A percentile compares a stretch with the other conserved stretches of the same genome.
Conservation (phyloP, 2,113 vertebrate genomes). For the Mastomys coucha region DNA sequence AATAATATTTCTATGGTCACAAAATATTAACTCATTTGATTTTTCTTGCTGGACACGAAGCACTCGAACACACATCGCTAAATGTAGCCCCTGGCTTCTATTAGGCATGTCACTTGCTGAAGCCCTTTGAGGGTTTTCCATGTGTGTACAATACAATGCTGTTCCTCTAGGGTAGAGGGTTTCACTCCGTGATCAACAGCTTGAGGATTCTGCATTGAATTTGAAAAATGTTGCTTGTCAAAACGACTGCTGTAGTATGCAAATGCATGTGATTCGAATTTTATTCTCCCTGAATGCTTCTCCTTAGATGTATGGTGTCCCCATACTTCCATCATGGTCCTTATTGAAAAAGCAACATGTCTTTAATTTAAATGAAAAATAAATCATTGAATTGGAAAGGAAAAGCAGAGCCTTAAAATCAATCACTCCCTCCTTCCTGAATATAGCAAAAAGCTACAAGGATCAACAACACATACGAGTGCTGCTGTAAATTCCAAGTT, state of each 20-base stretch:
- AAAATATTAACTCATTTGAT: constrained; percentile 82
- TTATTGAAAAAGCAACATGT: constrained; percentile 25
- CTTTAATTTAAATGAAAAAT: constrained; percentile 73
- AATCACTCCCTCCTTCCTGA: background rate
- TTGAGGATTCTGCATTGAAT: constrained; percentile 52
- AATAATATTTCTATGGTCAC: constrained; percentile 78
- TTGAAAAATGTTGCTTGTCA: constrained; percentile 80
- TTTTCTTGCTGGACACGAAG: constrained; percentile 76
- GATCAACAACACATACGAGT: background rate
- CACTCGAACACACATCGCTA: constrained; percentile 75
- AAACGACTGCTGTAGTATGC: constrained; percentile 51
- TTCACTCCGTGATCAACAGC: constrained; percentile 75
- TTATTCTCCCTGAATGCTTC: constrained; percentile 63
- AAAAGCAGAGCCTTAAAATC: constrained; percentile 30
- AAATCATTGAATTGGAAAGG: constrained; percentile 38
- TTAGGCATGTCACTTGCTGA: constrained; percentile 76
- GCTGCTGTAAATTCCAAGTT: background rate
- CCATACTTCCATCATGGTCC: background rate
- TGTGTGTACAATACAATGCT: constrained; percentile 77
- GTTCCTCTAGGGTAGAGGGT: constrained; percentile 73
- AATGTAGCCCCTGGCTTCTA: constrained; percentile 80
- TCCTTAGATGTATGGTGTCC: background rate
- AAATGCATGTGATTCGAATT: constrained; percentile 63
- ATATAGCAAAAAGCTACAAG: background rate
- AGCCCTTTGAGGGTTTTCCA: constrained; percentile 77